Base-by-base conservation (phyloP, 1,140 invertebrate genomes). In the Zaprionus kolodkinae region DNA sequence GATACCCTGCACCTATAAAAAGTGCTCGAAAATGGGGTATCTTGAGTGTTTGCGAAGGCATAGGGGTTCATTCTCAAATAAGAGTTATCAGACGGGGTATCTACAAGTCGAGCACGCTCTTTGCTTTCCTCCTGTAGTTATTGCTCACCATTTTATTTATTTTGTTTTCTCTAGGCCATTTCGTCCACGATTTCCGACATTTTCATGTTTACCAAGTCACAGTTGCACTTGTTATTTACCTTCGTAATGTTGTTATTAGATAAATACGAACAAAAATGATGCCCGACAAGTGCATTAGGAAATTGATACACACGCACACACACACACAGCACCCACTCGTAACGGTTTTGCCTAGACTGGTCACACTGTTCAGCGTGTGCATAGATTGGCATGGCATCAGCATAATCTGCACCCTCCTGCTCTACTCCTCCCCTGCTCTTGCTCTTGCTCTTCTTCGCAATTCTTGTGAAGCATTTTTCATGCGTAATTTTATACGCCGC, bases 401-500 rank as follows among this genome's bases (percentile, higher is more conserved):
- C 60, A 52, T 63, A 52, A 50, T 33, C 30, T 15, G n/a, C 40
- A 15, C 40, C 40, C 40, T 15, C 40, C n/a, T 13, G 6, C 6
- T 45, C 13, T n/a, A n/a, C 40, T 6, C 40, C 40, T 15, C 40
- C n/a, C 40, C n/a, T 15, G 13, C 13, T 15, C n/a, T 3, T 45
- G n/a, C 7, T 38, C 61, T 30, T 30, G 7, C 36, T 35, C 12
- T 15, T 38, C 27, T 30, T 30, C 27, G 27, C 27, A 3, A 6
- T 65, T 35, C n/a, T 62, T 60, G 13, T 48, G 43, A 62, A 62
- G 60, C 10, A 17, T 50, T 9, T 36, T 60, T 54, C 15, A 54
- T 60, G 13, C 36, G 84, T 89, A 88, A 88, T 78, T 70, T 88
- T 89, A 88, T 89, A 84, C 75, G 36, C 10, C 27, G 30, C 35